A percentile compares a stretch with the other conserved stretches of the same genome.
phyloP scores from a whole-genome alignment of 2,888 invertebrate genomes.

The Galerucella pusilla region DNA sequence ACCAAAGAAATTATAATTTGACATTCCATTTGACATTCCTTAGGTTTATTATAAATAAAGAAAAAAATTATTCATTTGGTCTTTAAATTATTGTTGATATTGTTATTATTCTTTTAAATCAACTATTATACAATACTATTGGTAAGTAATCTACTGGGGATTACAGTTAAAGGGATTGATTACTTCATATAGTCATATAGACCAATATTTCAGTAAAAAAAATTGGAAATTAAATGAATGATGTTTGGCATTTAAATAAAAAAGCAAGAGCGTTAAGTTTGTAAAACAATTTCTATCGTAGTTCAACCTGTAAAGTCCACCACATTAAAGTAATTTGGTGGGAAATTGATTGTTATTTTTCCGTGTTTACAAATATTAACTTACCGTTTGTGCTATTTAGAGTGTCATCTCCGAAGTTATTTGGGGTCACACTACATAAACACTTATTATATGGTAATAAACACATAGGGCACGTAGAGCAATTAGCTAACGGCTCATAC shows the following conservation, averaged over 20 bases:
- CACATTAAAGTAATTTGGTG: constrained; percentile 10
- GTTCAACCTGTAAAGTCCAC: background rate
- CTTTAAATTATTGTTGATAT: background rate
- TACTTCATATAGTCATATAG: background rate
- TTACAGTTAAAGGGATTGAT: background rate
- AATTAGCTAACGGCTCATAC: constrained; percentile 37
- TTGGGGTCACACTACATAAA: constrained; percentile 49
- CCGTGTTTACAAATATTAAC: constrained; percentile 47
- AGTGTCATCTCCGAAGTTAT: constrained; percentile 44
- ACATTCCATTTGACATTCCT: no score
- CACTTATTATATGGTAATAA: constrained; percentile 47
- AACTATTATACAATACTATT: background rate
- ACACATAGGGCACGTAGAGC: constrained; percentile 46
- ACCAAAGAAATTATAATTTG: no score
- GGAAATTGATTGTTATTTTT: constrained; percentile 20
- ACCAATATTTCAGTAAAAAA: background rate
- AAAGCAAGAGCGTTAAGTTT: background rate
- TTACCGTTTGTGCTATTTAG: constrained; percentile 49
- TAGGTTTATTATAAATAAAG: no score
- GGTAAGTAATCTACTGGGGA: background rate
- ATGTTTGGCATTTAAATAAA: background rate
- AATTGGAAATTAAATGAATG: background rate
- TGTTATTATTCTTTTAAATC: background rate
- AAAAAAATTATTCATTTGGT: no score
- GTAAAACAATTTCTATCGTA: background rate